These are phyloP conservation scores for Capricornis sumatraensis DNA, from an alignment of 2,113 vertebrate species.

Conservation along the genomic window DNA sequence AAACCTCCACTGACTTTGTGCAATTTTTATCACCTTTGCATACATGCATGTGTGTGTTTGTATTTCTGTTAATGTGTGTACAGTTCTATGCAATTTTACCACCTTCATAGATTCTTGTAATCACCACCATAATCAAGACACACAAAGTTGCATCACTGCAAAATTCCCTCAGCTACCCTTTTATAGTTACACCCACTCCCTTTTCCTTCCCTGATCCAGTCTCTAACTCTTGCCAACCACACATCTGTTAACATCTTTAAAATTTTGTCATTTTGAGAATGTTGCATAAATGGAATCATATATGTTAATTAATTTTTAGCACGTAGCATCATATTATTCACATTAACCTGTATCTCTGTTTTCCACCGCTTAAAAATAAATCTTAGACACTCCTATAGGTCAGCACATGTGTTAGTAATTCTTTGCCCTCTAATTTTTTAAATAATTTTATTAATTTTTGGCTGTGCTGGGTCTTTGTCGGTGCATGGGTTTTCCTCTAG, in stretches of 20 bases:
- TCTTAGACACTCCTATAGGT: not conserved
- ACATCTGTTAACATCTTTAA: not conserved
- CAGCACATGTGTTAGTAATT: not conserved
- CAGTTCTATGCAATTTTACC: not conserved
- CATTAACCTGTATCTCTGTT: not conserved
- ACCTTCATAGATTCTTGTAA: not conserved
- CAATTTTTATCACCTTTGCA: not conserved
- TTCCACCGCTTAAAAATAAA: not conserved
- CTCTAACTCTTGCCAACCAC: not conserved
- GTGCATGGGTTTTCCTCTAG: not conserved
- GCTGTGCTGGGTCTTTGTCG: not conserved
- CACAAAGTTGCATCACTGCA: not conserved
- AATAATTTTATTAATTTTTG: not conserved
- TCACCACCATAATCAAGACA: not conserved
- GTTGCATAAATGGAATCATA: not conserved
- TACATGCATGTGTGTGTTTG: not conserved
- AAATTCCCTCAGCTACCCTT: not conserved
- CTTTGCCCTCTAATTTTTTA: not conserved
- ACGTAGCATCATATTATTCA: not conserved
- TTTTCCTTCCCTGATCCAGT: not conserved
- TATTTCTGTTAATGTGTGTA: not conserved
- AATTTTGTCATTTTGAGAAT: not conserved
- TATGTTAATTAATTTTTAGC: not conserved
- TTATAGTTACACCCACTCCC: accelerated
- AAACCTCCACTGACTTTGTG: not conserved